phyloP scores from a whole-genome alignment of 2,797 vertebrate genomes.

The Gorsachius magnificus region DNA sequence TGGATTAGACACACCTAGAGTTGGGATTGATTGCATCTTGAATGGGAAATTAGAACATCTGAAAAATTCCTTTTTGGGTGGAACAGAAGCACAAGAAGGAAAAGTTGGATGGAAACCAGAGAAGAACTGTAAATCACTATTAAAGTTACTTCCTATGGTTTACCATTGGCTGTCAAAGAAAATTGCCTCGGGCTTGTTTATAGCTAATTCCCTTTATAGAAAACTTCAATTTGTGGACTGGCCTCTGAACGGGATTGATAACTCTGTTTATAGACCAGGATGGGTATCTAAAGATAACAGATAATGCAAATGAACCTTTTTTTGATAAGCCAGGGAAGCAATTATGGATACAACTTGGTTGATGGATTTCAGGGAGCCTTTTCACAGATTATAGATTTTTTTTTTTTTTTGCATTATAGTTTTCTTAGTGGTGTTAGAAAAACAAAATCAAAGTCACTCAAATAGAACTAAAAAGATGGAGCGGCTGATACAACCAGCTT shows the following conservation, averaged over 20 bases:
- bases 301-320: conserved; percentile 70
- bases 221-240: conserved; percentile 73
- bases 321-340: conserved; percentile 64
- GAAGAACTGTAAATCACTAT: conserved; percentile 74
- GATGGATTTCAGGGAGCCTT: conserved; percentile 52
- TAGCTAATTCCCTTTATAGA: conserved; percentile 71
- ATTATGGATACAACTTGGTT: conserved; percentile 60
- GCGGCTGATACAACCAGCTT: neutral
- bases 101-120: conserved; percentile 76
- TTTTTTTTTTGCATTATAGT: conserved; percentile 14
- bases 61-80: conserved; percentile 72
- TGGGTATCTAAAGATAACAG: conserved; percentile 72
- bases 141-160: conserved; percentile 73
- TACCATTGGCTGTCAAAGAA: conserved; percentile 73
- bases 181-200: conserved; percentile 71
- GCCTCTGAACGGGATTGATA: conserved; percentile 72
- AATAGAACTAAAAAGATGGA: conserved; percentile 43
- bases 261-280: conserved; percentile 68
- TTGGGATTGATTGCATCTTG: conserved; percentile 74
- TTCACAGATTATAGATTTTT: conserved; percentile 25
- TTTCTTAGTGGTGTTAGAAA: conserved; percentile 35
- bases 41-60: conserved; percentile 77
- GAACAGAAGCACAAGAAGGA: conserved; percentile 69
- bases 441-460: conserved; percentile 33
- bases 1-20: conserved; percentile 71